Percentiles rank a stretch among this genome's conserved stretches.
Conservation (phyloP, 2,113 vertebrate genomes). For the Pseudopodoces humilis region DNA sequence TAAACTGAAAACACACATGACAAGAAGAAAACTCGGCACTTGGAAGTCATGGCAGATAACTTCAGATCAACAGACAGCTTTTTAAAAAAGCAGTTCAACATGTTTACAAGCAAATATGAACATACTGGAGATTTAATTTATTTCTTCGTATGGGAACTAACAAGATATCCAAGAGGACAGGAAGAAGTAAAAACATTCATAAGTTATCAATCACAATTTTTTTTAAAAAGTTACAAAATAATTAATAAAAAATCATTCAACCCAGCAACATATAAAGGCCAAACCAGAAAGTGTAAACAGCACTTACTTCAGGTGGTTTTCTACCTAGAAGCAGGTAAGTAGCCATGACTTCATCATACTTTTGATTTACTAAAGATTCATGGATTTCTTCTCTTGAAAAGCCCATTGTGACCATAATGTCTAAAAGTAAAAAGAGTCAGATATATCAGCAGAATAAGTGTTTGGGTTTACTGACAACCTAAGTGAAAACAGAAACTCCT, state of each 20-base stretch:
- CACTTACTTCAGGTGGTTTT: slow-evolving; percentile 92
- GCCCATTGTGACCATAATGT: slow-evolving; percentile 98
- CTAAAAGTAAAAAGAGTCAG: slow-evolving; percentile 64
- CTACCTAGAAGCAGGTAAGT: slow-evolving; percentile 94
- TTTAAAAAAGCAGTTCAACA: background rate
- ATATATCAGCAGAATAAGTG: background rate
- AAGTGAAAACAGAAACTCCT: background rate
- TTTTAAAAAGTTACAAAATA: background rate
- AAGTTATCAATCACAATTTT: background rate
- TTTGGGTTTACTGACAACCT: background rate
- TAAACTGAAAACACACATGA: background rate
- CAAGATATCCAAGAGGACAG: background rate
- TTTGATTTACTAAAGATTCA: slow-evolving; percentile 89
- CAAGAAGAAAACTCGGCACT: background rate
- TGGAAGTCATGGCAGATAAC: background rate
- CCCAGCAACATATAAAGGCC: background rate
- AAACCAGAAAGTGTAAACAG: background rate
- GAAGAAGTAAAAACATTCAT: background rate
- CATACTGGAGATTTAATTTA: background rate
- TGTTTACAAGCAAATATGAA: background rate
- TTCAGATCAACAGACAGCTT: background rate
- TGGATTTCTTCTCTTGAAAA: slow-evolving; percentile 96
- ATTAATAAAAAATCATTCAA: background rate
- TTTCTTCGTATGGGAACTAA: background rate
- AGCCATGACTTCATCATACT: slow-evolving; percentile 97